Evolutionary conservation across 2,888 invertebrate genomes (phyloP).

Genomic region (Branchellion lobata): DNA sequence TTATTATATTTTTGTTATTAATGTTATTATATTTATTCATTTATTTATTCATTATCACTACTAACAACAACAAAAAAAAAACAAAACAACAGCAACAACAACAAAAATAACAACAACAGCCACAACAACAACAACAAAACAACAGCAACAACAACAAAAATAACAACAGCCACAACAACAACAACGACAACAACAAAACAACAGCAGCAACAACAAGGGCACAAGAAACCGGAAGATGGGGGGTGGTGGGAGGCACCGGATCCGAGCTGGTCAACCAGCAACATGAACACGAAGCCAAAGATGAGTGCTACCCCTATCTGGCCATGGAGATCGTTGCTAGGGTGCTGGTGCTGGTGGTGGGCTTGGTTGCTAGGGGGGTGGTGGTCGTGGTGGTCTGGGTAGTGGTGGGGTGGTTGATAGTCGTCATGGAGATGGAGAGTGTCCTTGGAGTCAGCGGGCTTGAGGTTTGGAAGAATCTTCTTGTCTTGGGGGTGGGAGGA

Average conservation of each 20-base stretch:
- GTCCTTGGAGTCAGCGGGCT: not conserved
- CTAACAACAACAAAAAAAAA: too few species aligned
- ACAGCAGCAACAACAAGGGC: not conserved
- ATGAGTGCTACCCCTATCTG: constrained; percentile 89
- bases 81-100: too few species aligned
- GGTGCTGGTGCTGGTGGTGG: constrained; percentile 35
- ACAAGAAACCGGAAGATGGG: not conserved
- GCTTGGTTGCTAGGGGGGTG: not conserved
- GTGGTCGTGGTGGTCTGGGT: not conserved
- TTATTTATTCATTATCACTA: too few species aligned
- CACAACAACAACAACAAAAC: too few species aligned
- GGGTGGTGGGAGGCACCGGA: constrained; percentile 55
- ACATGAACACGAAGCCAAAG: constrained; percentile 94
- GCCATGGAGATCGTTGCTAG: constrained; percentile 70
- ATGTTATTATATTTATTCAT: too few species aligned
- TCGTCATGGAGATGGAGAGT: too few species aligned
- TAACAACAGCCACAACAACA: too few species aligned
- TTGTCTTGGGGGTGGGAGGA: too few species aligned
- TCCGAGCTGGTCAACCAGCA: constrained; percentile 83
- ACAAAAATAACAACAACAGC: too few species aligned
- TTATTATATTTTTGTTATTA: too few species aligned
- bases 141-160: too few species aligned
- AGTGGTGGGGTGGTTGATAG: constrained; percentile 16
- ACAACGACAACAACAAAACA: not conserved
- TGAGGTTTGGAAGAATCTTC: too few species aligned